Base-by-base conservation (phyloP, 2,888 invertebrate genomes). In the Euspilapteryx auroguttella region DNA sequence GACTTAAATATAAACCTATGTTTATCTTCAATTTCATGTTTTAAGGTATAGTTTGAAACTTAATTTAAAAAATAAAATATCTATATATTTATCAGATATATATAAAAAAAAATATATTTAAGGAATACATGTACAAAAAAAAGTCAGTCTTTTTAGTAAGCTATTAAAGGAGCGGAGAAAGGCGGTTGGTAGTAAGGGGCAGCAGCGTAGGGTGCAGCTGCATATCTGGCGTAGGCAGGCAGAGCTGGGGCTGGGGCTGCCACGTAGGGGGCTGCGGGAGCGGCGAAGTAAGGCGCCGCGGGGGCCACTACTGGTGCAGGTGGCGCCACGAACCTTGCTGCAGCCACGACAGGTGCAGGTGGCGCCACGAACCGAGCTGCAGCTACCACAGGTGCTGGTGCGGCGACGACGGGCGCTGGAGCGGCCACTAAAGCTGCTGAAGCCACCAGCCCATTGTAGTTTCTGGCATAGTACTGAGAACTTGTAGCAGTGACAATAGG, bases 401-500 rank as follows among this genome's bases (percentile, higher is more conserved):
- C 49, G n/a, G 47, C 55, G 33, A 32, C 56, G 37, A 66, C 45
- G 46, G 73, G 62, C 35, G 71, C 59, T n/a, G n/a, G n/a, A 4
- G 44, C 34, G 7, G 61, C 62, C 4, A 68, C 63, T 8, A 71
- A 65, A 3, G 68, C 68, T 2, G 68, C 62, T 45, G 65, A 75
- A 0, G 59, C 66, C 20, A 62, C 75, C 1, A 69, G 35, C 0
- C 68, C 64, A 39, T 82, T 84, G 64, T 81, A 81, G 49, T 81
- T 79, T 38, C 83, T 78, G 31, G 84, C 80, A 52, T 83, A 73
- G 41, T 83, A 82, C 50, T 86, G 85, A 13, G 83, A 83, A 56
- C 85, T 85, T 42, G 79, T 78, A 3, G 85, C 81, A 0, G 86
- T 85, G 32, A 82, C 79, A 7, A 80, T 58, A 0, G 79, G 71